A percentile compares a stretch with the other conserved stretches of the same genome.
Conservation (phyloP, 2,888 invertebrate genomes). For the Chydorus sphaericus region DNA sequence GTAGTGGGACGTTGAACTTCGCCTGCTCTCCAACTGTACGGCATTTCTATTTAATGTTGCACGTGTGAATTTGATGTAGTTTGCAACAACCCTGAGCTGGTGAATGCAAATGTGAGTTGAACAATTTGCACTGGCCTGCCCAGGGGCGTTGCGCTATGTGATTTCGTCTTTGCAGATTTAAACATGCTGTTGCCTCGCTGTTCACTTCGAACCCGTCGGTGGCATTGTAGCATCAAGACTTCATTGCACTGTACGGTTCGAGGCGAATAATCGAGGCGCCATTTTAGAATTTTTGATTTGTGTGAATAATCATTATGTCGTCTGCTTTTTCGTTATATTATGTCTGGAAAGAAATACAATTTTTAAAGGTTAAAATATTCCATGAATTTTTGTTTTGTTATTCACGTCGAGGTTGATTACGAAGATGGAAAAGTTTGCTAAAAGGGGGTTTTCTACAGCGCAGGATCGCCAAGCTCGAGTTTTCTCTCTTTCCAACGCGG, state of each 20-base stretch:
- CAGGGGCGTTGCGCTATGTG: background rate
- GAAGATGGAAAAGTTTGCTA: no score
- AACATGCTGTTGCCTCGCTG: background rate
- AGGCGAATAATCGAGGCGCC: slow-evolving; percentile 9
- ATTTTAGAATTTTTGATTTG: no score
- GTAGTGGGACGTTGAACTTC: slow-evolving; percentile 7
- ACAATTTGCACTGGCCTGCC: slow-evolving; percentile 2
- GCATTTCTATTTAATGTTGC: background rate
- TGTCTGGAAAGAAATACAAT: background rate
- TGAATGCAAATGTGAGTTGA: background rate
- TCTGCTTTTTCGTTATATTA: background rate
- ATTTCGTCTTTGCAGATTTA: background rate
- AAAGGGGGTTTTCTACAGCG: no score
- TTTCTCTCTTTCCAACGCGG: no score
- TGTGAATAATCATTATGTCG: background rate
- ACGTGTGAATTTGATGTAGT: background rate
- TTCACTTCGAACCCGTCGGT: background rate
- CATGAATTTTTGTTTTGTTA: no score
- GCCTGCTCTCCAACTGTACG: background rate
- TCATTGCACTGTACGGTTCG: slow-evolving; percentile 13
- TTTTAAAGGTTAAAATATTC: no score
- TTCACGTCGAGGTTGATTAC: no score
- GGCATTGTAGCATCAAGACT: slow-evolving; percentile 4
- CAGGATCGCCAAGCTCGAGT: no score
- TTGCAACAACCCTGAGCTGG: background rate